phyloP scores from a whole-genome alignment of 2,888 invertebrate species.

The Agrotis segetum region DNA sequence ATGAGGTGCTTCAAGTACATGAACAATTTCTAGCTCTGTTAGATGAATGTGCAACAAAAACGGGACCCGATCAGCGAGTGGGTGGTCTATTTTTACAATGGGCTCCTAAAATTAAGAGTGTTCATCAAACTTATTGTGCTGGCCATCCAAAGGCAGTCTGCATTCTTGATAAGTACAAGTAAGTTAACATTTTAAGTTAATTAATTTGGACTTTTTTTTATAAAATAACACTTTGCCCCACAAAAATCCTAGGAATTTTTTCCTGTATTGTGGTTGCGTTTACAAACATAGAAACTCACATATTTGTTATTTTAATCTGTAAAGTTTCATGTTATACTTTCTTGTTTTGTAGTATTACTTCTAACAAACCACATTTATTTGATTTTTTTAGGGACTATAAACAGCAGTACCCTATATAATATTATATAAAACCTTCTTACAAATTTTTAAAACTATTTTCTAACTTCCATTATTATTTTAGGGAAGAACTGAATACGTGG shows the following conservation, averaged over 20 bases:
- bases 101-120: conserved; percentile 95
- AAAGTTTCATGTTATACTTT: no score
- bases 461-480: conserved; percentile 73
- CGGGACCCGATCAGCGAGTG: conserved; percentile 95
- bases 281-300: no score
- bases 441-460: no score
- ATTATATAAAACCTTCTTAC: no score
- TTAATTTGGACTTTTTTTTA: neutral
- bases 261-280: no score
- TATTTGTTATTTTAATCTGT: no score
- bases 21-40: conserved; percentile 94
- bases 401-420: no score
- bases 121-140: conserved; percentile 97
- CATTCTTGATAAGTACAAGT: conserved; percentile 98
- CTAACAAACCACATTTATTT: no score
- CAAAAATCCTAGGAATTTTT: no score
- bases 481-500: conserved; percentile 95
- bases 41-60: conserved; percentile 94
- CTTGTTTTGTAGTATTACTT: neutral
- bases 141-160: conserved; percentile 98
- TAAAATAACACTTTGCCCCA: no score
- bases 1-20: conserved; percentile 96
- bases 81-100: conserved; percentile 97
- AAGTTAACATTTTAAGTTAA: conserved; percentile 70
- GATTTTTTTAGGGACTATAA: no score